A percentile compares a stretch with the other conserved stretches of the same genome.
Conservation (phyloP, 2,113 vertebrate genomes). For the Microcebus ravelobensis region DNA sequence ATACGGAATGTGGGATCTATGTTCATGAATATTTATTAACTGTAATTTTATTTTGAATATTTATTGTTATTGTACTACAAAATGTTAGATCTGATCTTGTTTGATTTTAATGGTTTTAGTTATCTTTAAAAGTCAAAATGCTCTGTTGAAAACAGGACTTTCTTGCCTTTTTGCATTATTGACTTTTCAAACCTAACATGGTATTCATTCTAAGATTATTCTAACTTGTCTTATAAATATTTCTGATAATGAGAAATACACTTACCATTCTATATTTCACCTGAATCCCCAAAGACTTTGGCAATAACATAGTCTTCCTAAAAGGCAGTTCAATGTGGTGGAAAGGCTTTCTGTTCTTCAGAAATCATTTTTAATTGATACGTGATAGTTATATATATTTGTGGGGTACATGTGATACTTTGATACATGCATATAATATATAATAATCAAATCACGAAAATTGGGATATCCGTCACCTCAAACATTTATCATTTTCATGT, state of each 20-base stretch:
- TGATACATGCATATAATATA: no score
- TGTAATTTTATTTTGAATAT: slow-evolving; percentile 45
- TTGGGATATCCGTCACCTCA: neutral
- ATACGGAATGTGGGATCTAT: neutral
- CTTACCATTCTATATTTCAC: neutral
- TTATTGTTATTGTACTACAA: slow-evolving; percentile 20
- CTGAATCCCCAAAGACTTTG: neutral
- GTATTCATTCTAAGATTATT: slow-evolving; percentile 40
- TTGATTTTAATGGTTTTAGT: slow-evolving; percentile 47
- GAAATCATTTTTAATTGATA: neutral
- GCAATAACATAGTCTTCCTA: neutral
- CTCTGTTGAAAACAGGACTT: slow-evolving; percentile 9
- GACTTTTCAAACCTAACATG: slow-evolving; percentile 24
- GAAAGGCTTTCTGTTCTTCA: neutral
- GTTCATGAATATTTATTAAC: neutral
- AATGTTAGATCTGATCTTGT: neutral
- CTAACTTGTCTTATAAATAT: slow-evolving; percentile 33
- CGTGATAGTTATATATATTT: neutral
- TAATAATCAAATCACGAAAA: no score
- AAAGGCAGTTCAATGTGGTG: neutral
- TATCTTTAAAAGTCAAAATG: slow-evolving; percentile 44
- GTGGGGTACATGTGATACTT: no score
- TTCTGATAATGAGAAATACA: slow-evolving; percentile 38
- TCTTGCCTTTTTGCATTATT: slow-evolving; percentile 24
- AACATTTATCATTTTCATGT: neutral